Evolutionary conservation across 1,140 invertebrate species (phyloP), one percentile per base, ranked within the genome.

Genomic region (Cotesia glomerata): DNA sequence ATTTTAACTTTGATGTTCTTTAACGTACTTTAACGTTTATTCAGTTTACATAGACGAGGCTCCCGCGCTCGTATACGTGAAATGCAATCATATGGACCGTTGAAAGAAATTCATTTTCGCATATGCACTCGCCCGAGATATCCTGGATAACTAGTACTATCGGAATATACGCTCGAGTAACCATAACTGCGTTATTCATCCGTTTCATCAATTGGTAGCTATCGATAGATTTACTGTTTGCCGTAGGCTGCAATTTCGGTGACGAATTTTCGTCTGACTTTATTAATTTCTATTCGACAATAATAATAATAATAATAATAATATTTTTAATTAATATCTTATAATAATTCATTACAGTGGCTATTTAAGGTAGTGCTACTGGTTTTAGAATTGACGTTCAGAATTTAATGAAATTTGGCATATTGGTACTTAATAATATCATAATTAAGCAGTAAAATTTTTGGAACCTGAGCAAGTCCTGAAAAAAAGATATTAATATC

Each of bases 171-270:
- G 56, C 56, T 58, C 56, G 56, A 58, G 18, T 58, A 18, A 58
- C 56, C 56, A 18, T 58, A 58, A 58, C 56, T 54, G n/a, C 18
- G 56, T 58, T 58, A 58, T 58, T 58, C 56, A 58, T 58, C 56
- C 56, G 18, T 58, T 58, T 58, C 56, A 58, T 58, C 56, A 58
- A 18, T 26, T 26, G 16, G 5, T 18, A 58, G 1, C 16, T 58
- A 58, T 58, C 56, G 56, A 58, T 58, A 58, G 56, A 18, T 58
- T 58, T 58, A 18, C 16, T 26, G 18, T 18, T 58, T 16, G 56
- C 14, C 56, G 8, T 26, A 26, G 56, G 18, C 39, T 58, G 4
- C 3, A 58, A 26, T 26, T 16, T 58, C 56, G 4, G 9, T 58
- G 56, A 45, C 52, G 16, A 58, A 18, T 32, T 18, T 58, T 18